Conservation (phyloP, 2,797 vertebrate genomes). For the Lithobates pipiens region DNA sequence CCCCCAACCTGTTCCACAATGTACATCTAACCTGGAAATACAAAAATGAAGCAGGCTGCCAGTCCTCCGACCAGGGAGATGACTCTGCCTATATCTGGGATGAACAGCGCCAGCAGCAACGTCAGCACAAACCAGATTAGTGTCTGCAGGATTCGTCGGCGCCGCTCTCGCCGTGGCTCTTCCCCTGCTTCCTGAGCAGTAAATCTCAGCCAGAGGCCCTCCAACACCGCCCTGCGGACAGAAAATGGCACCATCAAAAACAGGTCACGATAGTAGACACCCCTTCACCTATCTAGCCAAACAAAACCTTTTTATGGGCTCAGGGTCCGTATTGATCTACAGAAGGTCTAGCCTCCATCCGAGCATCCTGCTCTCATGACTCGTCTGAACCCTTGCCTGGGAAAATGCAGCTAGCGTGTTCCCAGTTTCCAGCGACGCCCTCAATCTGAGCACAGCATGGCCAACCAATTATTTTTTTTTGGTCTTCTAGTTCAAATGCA, state of each 20-base stretch:
- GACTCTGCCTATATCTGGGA: conserved; percentile 94
- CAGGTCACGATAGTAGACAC: background rate
- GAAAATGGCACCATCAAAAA: background rate
- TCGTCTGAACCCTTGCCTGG: too few species aligned
- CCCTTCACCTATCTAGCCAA: too few species aligned
- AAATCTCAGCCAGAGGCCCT: conserved; percentile 95
- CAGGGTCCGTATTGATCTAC: too few species aligned
- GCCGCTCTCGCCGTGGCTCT: conserved; percentile 84
- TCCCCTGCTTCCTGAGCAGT: conserved; percentile 88
- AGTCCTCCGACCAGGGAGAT: conserved; percentile 94
- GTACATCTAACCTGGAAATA: conserved; percentile 83
- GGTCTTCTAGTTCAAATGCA: too few species aligned
- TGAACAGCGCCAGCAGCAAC: conserved; percentile 93
- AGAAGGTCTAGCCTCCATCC: too few species aligned
- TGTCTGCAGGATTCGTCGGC: conserved; percentile 88
- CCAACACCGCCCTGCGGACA: conserved; percentile 85
- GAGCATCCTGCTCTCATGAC: too few species aligned
- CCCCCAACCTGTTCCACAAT: too few species aligned
- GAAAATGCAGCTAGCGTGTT: too few species aligned
- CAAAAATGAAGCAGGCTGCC: conserved; percentile 95
- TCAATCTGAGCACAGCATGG: too few species aligned
- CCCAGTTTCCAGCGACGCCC: too few species aligned
- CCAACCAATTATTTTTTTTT: too few species aligned
- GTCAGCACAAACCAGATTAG: conserved; percentile 90
- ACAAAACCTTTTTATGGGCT: background rate